phyloP scores from a whole-genome alignment of 2,113 vertebrate species.

The Bambusicola thoracicus region DNA sequence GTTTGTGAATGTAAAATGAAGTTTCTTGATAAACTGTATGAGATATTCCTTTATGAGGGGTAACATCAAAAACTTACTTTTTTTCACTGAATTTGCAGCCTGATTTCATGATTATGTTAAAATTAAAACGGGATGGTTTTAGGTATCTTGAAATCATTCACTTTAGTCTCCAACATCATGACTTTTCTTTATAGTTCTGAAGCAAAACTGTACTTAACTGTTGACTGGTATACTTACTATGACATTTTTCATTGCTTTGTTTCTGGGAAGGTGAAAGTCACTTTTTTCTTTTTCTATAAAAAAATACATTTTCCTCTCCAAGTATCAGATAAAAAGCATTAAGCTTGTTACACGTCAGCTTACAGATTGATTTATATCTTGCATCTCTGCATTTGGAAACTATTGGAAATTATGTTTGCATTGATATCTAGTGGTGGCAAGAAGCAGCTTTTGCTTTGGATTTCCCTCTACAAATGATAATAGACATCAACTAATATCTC shows the following conservation, averaged over 20 bases:
- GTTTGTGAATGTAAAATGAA: neutral
- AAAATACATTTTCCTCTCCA: neutral
- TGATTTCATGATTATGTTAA: neutral
- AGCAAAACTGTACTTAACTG: neutral
- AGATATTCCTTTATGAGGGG: neutral
- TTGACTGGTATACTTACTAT: neutral
- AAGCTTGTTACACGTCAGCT: neutral
- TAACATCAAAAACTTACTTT: neutral
- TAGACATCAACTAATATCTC: neutral
- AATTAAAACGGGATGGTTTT: neutral
- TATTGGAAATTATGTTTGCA: neutral
- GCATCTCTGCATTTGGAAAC: neutral
- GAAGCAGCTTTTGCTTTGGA: neutral
- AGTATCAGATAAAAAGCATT: neutral
- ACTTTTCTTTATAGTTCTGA: neutral
- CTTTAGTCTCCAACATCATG: neutral
- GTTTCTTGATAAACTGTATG: neutral
- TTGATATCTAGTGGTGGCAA: neutral
- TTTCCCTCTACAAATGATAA: neutral
- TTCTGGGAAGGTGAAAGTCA: neutral
- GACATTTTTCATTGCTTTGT: neutral
- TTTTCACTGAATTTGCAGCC: neutral
- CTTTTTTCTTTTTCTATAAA: neutral
- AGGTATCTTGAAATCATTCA: neutral
- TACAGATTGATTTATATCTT: neutral